Evolutionary conservation across 2,888 invertebrate genomes (phyloP).

Genomic region (Cyclophora albipunctata): DNA sequence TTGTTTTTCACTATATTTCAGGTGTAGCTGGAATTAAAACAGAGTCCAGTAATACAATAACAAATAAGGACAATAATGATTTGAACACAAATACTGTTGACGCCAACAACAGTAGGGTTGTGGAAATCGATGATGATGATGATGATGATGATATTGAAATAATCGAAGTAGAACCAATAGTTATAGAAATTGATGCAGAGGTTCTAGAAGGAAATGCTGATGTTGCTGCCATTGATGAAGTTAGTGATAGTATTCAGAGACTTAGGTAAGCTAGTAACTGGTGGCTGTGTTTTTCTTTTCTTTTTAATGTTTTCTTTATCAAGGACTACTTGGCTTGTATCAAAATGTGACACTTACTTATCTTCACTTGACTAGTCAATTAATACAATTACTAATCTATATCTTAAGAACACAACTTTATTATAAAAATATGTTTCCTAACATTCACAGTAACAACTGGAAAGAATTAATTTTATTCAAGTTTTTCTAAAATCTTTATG

Average conservation of each 20-base stretch:
- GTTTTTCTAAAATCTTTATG: too few species aligned
- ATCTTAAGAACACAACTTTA: too few species aligned
- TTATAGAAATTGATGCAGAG: slow-evolving; percentile 9
- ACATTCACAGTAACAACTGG: too few species aligned
- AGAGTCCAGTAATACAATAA: slow-evolving; percentile 20
- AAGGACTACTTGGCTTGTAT: too few species aligned
- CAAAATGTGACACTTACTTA: too few species aligned
- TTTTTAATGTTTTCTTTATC: too few species aligned
- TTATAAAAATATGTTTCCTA: too few species aligned
- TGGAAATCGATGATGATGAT: slow-evolving; percentile 27
- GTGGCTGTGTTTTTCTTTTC: too few species aligned
- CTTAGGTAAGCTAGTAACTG: slow-evolving; percentile 10
- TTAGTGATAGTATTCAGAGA: slow-evolving; percentile 15
- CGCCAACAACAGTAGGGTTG: slow-evolving; percentile 11
- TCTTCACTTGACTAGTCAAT: too few species aligned
- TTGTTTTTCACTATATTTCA: slow-evolving; percentile 15
- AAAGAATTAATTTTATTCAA: too few species aligned
- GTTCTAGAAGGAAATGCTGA: too few species aligned
- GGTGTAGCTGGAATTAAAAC: slow-evolving; percentile 57
- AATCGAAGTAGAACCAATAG: slow-evolving; percentile 12
- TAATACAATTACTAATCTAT: too few species aligned
- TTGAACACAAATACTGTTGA: slow-evolving; percentile 15
- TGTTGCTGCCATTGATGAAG: slow-evolving; percentile 9
- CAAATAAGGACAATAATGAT: slow-evolving; percentile 24
- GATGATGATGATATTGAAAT: slow-evolving; percentile 15